A percentile compares a stretch with the other conserved stretches of the same genome.
These are phyloP conservation scores for Menidia beryllina DNA, from an alignment of 2,113 vertebrate species.

Conservation along the genomic window DNA sequence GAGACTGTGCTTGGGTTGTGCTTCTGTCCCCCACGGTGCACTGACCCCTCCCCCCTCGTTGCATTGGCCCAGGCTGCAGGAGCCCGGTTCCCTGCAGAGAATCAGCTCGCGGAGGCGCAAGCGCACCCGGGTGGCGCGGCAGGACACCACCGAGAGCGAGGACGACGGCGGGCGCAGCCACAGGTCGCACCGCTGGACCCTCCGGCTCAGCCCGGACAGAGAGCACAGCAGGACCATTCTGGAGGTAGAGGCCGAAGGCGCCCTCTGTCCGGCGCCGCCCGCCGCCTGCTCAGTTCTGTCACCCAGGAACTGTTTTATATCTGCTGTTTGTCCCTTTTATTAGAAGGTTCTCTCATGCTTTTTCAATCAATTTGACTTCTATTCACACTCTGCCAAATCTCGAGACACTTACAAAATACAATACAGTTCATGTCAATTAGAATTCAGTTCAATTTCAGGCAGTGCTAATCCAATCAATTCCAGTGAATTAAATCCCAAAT, in stretches of 20 bases:
- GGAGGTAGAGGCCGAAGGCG: conserved; percentile 65
- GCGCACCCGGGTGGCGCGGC: conserved; percentile 77
- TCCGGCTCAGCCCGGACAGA: conserved; percentile 80
- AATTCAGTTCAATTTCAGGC: too few species aligned
- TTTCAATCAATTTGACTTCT: too few species aligned
- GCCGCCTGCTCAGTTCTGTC: too few species aligned
- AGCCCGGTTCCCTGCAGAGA: conserved; percentile 80
- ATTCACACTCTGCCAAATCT: too few species aligned
- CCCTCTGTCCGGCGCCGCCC: neutral
- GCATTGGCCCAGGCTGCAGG: conserved; percentile 74
- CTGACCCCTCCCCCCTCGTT: conserved; percentile 16
- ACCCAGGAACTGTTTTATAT: too few species aligned
- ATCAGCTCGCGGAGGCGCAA: conserved; percentile 83
- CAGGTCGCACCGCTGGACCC: conserved; percentile 80
- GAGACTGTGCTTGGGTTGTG: neutral
- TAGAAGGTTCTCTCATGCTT: too few species aligned
- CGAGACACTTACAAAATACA: too few species aligned
- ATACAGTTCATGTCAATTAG: too few species aligned
- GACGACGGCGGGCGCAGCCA: conserved; percentile 82
- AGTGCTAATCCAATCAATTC: too few species aligned
- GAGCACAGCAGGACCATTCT: conserved; percentile 78
- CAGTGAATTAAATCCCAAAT: too few species aligned
- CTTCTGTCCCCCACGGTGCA: neutral
- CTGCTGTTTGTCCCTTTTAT: too few species aligned
- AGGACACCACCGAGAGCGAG: conserved; percentile 85